phyloP scores from a whole-genome alignment of 1,140 invertebrate species.

The Aphelenchoides besseyi region DNA sequence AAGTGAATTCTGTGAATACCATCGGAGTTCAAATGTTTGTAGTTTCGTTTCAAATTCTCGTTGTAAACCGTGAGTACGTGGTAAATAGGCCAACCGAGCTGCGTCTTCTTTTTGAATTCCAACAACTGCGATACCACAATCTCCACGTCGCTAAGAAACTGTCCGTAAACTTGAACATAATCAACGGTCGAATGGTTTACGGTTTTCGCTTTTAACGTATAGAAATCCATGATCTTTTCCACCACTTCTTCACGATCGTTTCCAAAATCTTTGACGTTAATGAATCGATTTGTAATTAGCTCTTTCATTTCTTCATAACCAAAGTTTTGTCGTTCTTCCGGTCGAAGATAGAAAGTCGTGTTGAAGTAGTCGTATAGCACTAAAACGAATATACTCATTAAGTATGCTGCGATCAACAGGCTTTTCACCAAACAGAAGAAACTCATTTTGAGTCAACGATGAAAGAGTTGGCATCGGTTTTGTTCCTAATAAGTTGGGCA shows the following conservation, averaged over 20 bases:
- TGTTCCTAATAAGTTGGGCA: neutral
- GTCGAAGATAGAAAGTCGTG: neutral
- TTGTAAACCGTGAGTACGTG: conserved; percentile 3
- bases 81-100: neutral
- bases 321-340: neutral
- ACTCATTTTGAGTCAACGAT: conserved; percentile 14
- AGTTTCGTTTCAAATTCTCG: neutral
- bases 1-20: neutral
- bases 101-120: neutral
- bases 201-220: neutral
- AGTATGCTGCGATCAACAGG: neutral
- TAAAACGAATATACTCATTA: neutral
- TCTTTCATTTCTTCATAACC: neutral
- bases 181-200: neutral
- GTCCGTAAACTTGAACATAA: neutral
- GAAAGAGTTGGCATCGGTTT: conserved; percentile 1
- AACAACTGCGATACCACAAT: conserved; percentile 12
- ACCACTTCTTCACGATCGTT: neutral
- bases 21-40: neutral
- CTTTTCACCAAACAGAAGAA: conserved; percentile 1
- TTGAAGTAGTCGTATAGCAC: neutral
- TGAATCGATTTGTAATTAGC: neutral
- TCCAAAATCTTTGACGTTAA: conserved; percentile 2
- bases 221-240: conserved; percentile 7
- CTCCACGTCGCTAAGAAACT: neutral